phyloP scores from a whole-genome alignment of 2,888 invertebrate genomes.

The Aporophyla lueneburgensis region DNA sequence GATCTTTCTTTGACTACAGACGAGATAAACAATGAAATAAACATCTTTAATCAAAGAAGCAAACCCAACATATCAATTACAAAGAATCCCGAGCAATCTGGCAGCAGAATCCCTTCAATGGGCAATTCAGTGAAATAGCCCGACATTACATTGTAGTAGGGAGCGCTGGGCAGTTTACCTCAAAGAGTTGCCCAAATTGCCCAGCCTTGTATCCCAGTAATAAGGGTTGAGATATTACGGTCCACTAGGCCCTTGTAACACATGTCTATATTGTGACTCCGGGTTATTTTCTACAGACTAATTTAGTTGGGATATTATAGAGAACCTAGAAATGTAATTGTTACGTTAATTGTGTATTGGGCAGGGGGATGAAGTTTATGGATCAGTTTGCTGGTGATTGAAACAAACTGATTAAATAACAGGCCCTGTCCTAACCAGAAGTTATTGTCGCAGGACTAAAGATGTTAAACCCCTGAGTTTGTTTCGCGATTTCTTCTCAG shows the following conservation, averaged over 20 bases:
- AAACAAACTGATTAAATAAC: neutral
- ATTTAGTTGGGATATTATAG: slow-evolving; percentile 53
- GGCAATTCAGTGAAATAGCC: slow-evolving; percentile 66
- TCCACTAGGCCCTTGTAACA: slow-evolving; percentile 71
- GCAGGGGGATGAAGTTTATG: neutral
- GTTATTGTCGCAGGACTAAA: neutral
- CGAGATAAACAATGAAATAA: neutral
- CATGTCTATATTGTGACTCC: slow-evolving; percentile 64
- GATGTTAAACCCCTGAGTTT: neutral
- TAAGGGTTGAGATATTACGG: slow-evolving; percentile 76
- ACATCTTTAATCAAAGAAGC: slow-evolving; percentile 39
- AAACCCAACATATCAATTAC: slow-evolving; percentile 56
- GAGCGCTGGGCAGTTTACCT: slow-evolving; percentile 70
- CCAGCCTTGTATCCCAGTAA: slow-evolving; percentile 62
- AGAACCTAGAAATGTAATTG: slow-evolving; percentile 54
- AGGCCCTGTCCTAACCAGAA: neutral
- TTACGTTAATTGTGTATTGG: slow-evolving; percentile 1
- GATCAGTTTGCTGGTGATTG: slow-evolving; percentile 8
- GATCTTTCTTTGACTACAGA: neutral
- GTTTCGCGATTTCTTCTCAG: no score
- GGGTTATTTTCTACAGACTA: slow-evolving; percentile 55
- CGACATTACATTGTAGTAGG: slow-evolving; percentile 69
- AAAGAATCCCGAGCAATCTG: slow-evolving; percentile 63
- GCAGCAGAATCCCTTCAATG: slow-evolving; percentile 67
- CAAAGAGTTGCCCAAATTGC: slow-evolving; percentile 70